Evolutionary conservation across 2,797 vertebrate genomes (phyloP).

Genomic region (Spea hammondii): DNA sequence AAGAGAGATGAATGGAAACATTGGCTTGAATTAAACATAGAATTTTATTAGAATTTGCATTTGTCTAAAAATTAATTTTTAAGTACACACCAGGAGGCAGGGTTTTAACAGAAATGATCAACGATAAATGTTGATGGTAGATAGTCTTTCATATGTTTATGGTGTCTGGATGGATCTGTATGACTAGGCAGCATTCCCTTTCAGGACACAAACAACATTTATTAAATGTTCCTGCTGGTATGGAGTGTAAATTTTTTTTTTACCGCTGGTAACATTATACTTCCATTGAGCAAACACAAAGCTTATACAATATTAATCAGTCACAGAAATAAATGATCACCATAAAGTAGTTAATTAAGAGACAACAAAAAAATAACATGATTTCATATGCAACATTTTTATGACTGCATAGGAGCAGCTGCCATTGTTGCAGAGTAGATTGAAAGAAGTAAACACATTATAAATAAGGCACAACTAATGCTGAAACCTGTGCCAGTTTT

Average conservation of each 20-base stretch:
- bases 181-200: neutral
- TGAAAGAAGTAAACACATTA: constrained; percentile 21
- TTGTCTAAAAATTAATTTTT: neutral
- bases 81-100: neutral
- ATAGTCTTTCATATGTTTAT: neutral
- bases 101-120: neutral
- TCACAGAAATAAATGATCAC: neutral
- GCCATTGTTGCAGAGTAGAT: constrained; percentile 12
- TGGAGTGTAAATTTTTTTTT: neutral
- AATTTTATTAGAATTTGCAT: neutral
- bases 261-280: neutral
- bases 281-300: neutral
- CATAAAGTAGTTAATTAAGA: constrained; percentile 17
- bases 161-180: neutral
- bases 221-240: neutral
- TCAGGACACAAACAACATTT: neutral
- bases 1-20: neutral
- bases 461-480: constrained; percentile 22
- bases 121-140: neutral
- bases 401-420: constrained; percentile 3
- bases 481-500: constrained; percentile 5
- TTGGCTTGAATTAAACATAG: neutral
- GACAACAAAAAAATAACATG: constrained; percentile 5
- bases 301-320: constrained; percentile 1
- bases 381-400: constrained; percentile 23